Conservation (phyloP, 2,113 vertebrate species). For the Erpornis zantholeuca region DNA sequence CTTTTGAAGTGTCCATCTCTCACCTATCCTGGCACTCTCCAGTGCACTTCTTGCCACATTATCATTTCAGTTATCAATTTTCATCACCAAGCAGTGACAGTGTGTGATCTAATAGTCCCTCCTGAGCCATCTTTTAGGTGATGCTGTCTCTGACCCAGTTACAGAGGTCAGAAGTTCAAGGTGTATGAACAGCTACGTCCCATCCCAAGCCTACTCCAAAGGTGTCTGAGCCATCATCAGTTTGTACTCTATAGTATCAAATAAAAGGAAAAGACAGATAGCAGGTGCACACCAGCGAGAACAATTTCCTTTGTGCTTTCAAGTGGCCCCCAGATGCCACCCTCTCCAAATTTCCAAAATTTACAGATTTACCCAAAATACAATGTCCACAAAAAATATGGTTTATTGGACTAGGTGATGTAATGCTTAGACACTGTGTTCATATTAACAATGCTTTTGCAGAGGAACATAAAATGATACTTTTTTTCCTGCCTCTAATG, state of each 20-base stretch:
- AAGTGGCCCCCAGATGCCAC: background rate
- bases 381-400: background rate
- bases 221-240: background rate
- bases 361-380: background rate
- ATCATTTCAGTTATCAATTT: background rate
- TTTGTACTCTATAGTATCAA: background rate
- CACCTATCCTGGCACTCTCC: background rate
- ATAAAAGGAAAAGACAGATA: background rate
- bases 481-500: background rate
- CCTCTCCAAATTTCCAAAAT: background rate
- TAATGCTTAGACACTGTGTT: background rate
- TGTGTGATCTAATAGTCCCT: background rate
- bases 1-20: background rate
- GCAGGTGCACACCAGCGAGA: fast-evolving
- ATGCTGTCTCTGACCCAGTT: background rate
- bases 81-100: background rate
- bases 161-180: background rate
- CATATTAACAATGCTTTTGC: background rate
- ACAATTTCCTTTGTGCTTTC: background rate
- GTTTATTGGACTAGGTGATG: slow-evolving; percentile 36
- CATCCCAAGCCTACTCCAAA: background rate
- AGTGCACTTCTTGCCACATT: background rate
- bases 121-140: background rate
- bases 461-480: background rate
- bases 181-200: background rate